Conservation (phyloP, 2,113 vertebrate species). For the Crotophaga sulcirostris region DNA sequence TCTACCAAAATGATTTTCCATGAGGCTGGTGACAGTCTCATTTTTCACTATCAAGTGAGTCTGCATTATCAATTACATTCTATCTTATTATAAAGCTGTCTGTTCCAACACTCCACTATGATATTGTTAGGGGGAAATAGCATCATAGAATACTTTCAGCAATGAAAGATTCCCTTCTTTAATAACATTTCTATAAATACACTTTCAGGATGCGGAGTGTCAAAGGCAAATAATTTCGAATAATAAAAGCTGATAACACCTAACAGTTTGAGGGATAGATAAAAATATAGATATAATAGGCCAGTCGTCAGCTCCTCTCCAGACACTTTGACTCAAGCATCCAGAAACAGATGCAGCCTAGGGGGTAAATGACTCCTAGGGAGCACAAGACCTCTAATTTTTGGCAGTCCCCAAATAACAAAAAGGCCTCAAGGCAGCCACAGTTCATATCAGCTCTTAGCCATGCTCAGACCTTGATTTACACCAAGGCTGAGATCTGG, state of each 20-base stretch:
- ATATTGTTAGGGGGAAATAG: constrained; percentile 40
- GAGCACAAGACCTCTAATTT: not conserved
- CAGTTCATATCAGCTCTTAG: not conserved
- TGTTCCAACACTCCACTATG: constrained; percentile 38
- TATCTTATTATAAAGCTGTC: constrained; percentile 57
- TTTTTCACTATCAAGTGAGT: constrained; percentile 69
- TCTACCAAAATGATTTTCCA: constrained; percentile 67
- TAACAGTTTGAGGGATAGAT: not conserved
- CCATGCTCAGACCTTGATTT: not conserved
- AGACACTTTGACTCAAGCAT: not conserved
- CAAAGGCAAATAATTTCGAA: constrained; percentile 21
- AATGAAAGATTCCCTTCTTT: constrained; percentile 31
- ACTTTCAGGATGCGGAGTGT: not conserved
- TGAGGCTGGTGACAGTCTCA: constrained; percentile 59
- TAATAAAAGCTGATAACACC: not conserved
- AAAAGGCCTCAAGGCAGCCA: not conserved
- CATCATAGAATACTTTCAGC: constrained; percentile 29
- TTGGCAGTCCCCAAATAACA: not conserved
- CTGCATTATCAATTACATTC: constrained; percentile 64
- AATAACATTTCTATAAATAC: constrained; percentile 61
- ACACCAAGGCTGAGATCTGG: not conserved
- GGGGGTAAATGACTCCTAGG: not conserved
- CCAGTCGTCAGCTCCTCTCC: not conserved
- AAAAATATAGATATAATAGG: not conserved
- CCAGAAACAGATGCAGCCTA: not conserved